phyloP scores from a whole-genome alignment of 2,797 vertebrate genomes.

The Micromesistius poutassou region DNA sequence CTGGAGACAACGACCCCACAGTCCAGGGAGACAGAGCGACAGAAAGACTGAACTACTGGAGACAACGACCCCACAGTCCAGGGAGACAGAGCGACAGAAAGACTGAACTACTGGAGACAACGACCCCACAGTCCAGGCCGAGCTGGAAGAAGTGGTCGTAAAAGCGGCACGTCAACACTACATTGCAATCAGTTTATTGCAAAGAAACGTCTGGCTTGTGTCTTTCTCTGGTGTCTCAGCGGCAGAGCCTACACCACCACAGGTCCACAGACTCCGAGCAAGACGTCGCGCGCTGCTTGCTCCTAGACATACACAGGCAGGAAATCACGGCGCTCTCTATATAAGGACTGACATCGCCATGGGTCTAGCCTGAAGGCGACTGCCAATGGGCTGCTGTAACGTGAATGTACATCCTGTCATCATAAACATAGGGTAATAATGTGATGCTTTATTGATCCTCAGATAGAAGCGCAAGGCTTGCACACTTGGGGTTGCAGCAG shows the following conservation, averaged over 20 bases:
- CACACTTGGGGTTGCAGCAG: neutral
- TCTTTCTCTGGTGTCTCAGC: neutral
- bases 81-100: neutral
- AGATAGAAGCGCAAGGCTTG: slow-evolving; percentile 22
- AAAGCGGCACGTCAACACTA: slow-evolving; percentile 32
- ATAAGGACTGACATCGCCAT: neutral
- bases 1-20: neutral
- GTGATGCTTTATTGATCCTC: slow-evolving; percentile 33
- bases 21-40: neutral
- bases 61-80: neutral
- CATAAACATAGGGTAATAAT: neutral
- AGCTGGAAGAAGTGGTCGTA: slow-evolving; percentile 48
- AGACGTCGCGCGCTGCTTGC: neutral
- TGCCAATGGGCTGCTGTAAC: neutral
- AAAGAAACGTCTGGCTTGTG: slow-evolving; percentile 34
- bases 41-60: too few relatives aligned
- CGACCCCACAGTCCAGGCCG: neutral
- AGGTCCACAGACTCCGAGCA: neutral
- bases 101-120: neutral
- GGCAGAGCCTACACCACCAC: slow-evolving; percentile 7
- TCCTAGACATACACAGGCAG: neutral
- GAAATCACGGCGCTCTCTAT: neutral
- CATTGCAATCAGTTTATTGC: slow-evolving; percentile 28
- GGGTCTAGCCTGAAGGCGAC: neutral
- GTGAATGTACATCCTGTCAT: neutral